Conservation (phyloP, 2,113 vertebrate species). For the Fulmarus glacialis region DNA sequence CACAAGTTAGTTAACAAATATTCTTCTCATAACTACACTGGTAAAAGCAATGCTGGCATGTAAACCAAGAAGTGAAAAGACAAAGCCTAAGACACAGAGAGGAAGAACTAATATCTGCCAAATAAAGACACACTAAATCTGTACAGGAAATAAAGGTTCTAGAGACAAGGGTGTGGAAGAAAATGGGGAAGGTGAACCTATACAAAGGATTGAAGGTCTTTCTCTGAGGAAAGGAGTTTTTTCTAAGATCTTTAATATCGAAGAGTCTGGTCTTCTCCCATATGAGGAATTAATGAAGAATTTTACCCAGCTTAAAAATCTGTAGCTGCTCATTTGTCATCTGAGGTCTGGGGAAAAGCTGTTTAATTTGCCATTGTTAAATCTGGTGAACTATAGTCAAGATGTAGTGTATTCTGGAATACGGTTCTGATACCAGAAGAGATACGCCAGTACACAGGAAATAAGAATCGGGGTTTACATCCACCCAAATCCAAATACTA, state of each 20-base stretch:
- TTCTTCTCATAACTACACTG: neutral
- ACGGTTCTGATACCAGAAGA: neutral
- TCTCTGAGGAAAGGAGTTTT: neutral
- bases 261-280: neutral
- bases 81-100: neutral
- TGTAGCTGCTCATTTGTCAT: slow-evolving; percentile 8
- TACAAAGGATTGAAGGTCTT: neutral
- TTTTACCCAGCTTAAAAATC: neutral
- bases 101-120: neutral
- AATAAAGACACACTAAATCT: neutral
- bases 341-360: slow-evolving; percentile 58
- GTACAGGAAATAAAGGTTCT: neutral
- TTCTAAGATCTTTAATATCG: neutral
- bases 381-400: neutral
- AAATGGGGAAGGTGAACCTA: neutral
- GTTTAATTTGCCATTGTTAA: slow-evolving; percentile 18
- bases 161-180: neutral
- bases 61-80: neutral
- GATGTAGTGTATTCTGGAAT: neutral
- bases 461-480: neutral
- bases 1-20: neutral
- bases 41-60: neutral
- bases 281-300: neutral
- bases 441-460: neutral
- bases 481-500: neutral